Evolutionary conservation across 2,888 invertebrate genomes (phyloP), one percentile per base, ranked within the genome.

Genomic region (Cyrtodaria siliqua): DNA sequence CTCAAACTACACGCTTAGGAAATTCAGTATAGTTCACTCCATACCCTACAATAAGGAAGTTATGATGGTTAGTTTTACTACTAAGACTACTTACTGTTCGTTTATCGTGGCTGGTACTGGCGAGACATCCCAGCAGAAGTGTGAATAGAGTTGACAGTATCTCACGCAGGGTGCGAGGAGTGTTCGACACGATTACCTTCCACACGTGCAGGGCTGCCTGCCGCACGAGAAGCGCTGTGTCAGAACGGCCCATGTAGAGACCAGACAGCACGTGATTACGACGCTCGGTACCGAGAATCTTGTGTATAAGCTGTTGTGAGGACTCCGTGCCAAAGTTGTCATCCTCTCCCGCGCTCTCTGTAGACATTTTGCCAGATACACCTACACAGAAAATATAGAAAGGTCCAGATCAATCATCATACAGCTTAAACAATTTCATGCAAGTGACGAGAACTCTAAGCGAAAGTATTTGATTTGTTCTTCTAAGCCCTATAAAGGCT

Each of bases 111-210:
- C 98, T 98, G 59, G 97, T 97, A 91, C 98, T 98, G 1, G 99
- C 99, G 83, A 99, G 94, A 93, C 98, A 98, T 59, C 98, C 97
- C 64, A 99, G 94, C 76, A 99, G 94, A 60, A 99, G 94, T 16
- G 96, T 95, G 94, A 99, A 99, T 53, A 99, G 94, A 0, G 98
- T 98, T 6, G 98, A 97, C 82, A 99, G 94, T 89, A 99, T 99
- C 95, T 99, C 99, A 76, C 98, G 95, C 52, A 99, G 94, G 0
- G 99, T 99, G 92, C 98, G 95, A 0, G 99, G 99, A 0, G 99
- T 99, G 93, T 99, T 99, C 0, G 98, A 97, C 1, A 99, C 99
- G 1, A 99, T 98, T 84, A 99, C 97, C 94, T 99, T 99, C 99
- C 99, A 99, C 0, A 99, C 99, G 93, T 99, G 99, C 68, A 99